Percentiles rank a stretch among this genome's conserved stretches.
phyloP scores from a whole-genome alignment of 1,140 invertebrate species.

The Vanessa atalanta region DNA sequence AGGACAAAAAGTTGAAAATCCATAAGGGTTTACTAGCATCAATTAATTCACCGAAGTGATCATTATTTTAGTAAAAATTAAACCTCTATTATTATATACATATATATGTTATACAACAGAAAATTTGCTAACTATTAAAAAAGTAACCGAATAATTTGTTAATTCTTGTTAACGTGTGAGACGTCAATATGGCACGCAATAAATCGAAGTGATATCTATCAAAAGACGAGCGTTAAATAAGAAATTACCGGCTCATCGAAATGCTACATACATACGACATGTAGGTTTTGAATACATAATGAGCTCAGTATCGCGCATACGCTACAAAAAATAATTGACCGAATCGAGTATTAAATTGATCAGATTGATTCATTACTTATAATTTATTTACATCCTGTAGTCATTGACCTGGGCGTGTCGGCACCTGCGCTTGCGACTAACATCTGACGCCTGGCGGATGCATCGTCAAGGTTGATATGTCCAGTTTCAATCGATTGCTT shows the following conservation, averaged over 20 bases:
- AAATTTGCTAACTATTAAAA: too few relatives aligned
- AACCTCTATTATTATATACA: too few relatives aligned
- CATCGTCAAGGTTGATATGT: conserved; percentile 26
- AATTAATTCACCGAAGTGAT: not conserved
- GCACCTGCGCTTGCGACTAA: conserved; percentile 29
- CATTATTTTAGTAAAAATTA: not conserved
- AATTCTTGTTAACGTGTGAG: not conserved
- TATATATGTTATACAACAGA: too few relatives aligned
- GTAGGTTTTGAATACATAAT: conserved; percentile 9
- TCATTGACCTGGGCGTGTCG: conserved; percentile 27
- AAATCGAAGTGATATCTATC: conserved; percentile 13
- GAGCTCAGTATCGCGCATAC: not conserved
- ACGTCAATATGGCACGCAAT: conserved; percentile 11
- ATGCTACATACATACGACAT: not conserved
- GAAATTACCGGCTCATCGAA: conserved; percentile 2
- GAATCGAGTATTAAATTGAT: not conserved
- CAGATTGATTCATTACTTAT: not conserved
- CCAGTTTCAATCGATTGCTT: conserved; percentile 23
- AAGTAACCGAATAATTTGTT: too few relatives aligned
- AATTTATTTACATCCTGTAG: conserved; percentile 24
- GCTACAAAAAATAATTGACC: not conserved
- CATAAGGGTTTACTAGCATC: not conserved
- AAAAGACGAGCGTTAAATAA: conserved; percentile 15
- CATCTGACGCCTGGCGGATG: conserved; percentile 32
- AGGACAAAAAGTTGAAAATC: not conserved